Percentiles rank a stretch among this genome's conserved stretches.
Conservation (phyloP, 2,113 vertebrate genomes). For the Monopterus albus region DNA sequence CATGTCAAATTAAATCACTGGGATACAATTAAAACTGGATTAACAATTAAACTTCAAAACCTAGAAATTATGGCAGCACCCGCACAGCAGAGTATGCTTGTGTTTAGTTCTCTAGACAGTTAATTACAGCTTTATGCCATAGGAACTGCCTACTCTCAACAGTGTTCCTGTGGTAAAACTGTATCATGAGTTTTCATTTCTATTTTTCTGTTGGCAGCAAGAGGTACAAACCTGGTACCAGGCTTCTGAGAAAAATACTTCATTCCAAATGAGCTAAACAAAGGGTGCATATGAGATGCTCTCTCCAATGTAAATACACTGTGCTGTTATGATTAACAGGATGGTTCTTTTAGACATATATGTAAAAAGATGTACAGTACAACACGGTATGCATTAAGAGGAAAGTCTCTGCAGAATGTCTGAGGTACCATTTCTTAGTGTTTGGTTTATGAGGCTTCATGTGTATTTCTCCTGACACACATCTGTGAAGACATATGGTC, state of each 20-base stretch:
- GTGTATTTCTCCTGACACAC: not conserved
- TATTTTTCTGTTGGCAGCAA: not conserved
- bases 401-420: not conserved
- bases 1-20: not conserved
- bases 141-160: not conserved
- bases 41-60: conserved; percentile 16
- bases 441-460: conserved; percentile 10
- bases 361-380: too few species aligned
- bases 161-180: not conserved
- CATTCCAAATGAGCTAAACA: not conserved
- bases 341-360: too few species aligned
- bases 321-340: too few species aligned
- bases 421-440: not conserved
- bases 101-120: conserved; percentile 1
- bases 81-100: not conserved
- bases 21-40: conserved; percentile 12
- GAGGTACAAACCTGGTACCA: not conserved
- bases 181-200: not conserved
- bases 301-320: not conserved
- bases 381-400: not conserved
- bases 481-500: conserved; percentile 35
- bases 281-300: not conserved
- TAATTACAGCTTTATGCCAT: not conserved
- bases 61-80: not conserved
- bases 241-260: not conserved